phyloP scores from a whole-genome alignment of 2,113 vertebrate genomes.

The Corythornis cristatus region DNA sequence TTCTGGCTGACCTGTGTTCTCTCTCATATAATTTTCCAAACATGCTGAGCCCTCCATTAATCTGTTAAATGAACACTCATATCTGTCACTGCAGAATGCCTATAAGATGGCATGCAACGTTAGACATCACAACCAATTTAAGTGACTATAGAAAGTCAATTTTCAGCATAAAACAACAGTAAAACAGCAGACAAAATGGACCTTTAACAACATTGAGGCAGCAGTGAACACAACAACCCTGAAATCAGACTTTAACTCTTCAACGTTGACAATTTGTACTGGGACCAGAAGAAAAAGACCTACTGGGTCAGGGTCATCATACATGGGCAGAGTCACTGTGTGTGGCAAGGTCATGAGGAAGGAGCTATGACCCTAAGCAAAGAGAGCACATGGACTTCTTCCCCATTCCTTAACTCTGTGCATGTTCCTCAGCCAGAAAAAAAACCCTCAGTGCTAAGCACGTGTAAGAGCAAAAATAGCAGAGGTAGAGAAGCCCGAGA shows the following conservation, averaged over 20 bases:
- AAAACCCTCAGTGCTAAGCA: background rate
- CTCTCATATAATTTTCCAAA: background rate
- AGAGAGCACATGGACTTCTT: background rate
- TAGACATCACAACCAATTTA: background rate
- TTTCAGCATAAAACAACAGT: background rate
- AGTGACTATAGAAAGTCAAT: background rate
- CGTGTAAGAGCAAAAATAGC: background rate
- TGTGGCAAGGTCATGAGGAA: background rate
- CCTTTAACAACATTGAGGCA: background rate
- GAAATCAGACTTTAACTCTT: background rate
- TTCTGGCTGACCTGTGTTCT: background rate
- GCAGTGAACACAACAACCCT: background rate
- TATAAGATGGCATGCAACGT: rapidly evolving
- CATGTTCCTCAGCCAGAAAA: background rate
- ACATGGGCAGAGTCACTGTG: rapidly evolving
- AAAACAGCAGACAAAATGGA: background rate
- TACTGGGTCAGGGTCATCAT: background rate
- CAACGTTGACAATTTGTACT: background rate
- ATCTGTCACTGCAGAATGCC: background rate
- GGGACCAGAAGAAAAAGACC: background rate
- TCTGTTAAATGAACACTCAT: background rate
- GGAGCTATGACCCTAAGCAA: background rate
- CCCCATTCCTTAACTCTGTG: rapidly evolving
- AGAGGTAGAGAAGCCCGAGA: background rate
- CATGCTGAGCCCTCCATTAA: background rate